Conservation (phyloP, 2,797 vertebrate species). For the Momotus momota region DNA sequence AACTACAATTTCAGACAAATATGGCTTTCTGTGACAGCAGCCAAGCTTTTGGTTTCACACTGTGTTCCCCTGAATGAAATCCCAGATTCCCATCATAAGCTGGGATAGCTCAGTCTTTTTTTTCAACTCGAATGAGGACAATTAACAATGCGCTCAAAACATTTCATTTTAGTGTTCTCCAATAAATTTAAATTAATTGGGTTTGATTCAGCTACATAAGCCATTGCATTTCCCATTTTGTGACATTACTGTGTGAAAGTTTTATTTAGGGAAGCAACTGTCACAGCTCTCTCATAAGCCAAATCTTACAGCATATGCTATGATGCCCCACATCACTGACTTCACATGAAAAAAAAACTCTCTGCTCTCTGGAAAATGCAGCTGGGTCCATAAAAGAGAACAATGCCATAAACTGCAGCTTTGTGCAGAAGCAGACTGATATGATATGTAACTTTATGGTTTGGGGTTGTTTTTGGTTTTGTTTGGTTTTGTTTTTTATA, state of each 20-base stretch:
- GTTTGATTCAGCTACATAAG: neutral
- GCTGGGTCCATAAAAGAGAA: neutral
- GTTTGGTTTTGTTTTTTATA: neutral
- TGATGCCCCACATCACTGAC: neutral
- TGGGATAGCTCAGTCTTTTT: neutral
- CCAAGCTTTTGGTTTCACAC: neutral
- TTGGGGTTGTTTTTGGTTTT: neutral
- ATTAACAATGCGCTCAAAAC: neutral
- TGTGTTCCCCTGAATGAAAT: neutral
- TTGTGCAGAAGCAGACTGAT: neutral
- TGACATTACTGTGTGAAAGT: neutral
- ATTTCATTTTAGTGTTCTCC: neutral
- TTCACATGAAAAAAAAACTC: neutral
- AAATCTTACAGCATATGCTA: neutral
- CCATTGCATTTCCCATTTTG: neutral
- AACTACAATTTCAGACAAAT: neutral
- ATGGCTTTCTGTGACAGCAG: neutral
- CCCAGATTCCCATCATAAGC: neutral
- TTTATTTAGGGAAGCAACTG: neutral
- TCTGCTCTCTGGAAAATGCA: neutral
- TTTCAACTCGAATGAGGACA: neutral
- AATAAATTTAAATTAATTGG: neutral
- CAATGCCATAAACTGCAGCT: neutral
- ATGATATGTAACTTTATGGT: neutral
- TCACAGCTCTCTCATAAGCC: neutral